Evolutionary conservation across 1,140 invertebrate genomes (phyloP).

Genomic region (Tribolium madens): DNA sequence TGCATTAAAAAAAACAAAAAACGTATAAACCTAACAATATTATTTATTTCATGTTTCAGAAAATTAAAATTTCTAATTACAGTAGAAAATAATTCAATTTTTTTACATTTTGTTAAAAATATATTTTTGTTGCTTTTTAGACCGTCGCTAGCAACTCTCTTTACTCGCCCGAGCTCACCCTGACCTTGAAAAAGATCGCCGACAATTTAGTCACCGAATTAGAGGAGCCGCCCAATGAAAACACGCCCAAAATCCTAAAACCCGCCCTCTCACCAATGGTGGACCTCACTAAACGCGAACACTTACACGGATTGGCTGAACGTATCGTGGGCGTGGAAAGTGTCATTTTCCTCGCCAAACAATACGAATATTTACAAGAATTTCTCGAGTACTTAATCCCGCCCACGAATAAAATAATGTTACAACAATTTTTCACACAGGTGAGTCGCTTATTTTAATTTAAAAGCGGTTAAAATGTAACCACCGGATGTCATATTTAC

Average conservation of each 20-base stretch:
- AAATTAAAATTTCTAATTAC: too few relatives aligned
- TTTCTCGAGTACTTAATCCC: constrained; percentile 84
- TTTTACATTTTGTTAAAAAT: too few relatives aligned
- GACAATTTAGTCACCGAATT: constrained; percentile 67
- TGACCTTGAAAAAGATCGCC: constrained; percentile 81
- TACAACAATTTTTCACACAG: constrained; percentile 81
- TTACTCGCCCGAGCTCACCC: constrained; percentile 77
- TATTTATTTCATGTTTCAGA: too few relatives aligned
- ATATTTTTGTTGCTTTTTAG: constrained; percentile 55
- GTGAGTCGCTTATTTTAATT: constrained; percentile 64
- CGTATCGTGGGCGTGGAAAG: constrained; percentile 94
- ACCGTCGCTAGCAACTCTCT: constrained; percentile 69
- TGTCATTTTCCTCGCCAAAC: constrained; percentile 88
- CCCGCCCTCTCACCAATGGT: constrained; percentile 79
- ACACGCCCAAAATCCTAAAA: constrained; percentile 68
- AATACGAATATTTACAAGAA: constrained; percentile 85
- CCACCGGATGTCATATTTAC: constrained; percentile 83
- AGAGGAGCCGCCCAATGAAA: neutral
- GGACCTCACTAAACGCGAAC: constrained; percentile 78
- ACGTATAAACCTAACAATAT: too few relatives aligned
- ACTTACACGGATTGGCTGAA: constrained; percentile 84
- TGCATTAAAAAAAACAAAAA: too few relatives aligned
- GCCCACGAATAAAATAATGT: constrained; percentile 72
- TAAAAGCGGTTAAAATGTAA: constrained; percentile 79
- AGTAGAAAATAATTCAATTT: too few relatives aligned